Evolutionary conservation across 2,113 vertebrate genomes (phyloP).

Genomic region (Pantherophis guttatus): DNA sequence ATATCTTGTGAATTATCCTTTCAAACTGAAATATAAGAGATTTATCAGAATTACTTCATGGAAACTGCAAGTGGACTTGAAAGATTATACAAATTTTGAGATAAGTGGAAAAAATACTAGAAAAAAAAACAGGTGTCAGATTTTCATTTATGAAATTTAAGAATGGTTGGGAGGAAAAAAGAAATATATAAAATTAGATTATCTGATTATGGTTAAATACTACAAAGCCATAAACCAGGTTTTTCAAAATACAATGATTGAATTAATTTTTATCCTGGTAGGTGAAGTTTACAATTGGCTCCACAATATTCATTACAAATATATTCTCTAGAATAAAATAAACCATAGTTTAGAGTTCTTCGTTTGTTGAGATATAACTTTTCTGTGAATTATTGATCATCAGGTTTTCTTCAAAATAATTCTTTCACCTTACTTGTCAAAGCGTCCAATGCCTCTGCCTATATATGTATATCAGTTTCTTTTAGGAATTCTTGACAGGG

Average conservation of each 20-base stretch:
- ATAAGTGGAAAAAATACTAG: no score
- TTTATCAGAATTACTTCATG: no score
- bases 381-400: neutral
- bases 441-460: no score
- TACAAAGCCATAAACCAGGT: neutral
- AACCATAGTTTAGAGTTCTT: neutral
- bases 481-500: neutral
- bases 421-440: neutral
- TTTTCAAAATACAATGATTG: neutral
- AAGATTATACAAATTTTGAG: no score
- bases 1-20: no score
- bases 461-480: neutral
- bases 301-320: neutral
- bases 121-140: no score
- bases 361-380: neutral
- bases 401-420: slow-evolving; percentile 11
- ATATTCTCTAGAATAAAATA: slow-evolving; percentile 1
- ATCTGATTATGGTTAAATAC: no score
- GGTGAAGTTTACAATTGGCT: neutral
- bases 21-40: no score
- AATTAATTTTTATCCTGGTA: neutral
- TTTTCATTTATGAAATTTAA: no score
- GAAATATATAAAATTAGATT: no score
- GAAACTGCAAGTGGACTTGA: no score
- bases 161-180: no score